Base-by-base conservation (phyloP, 2,888 invertebrate genomes). In the Lottia scabra region DNA sequence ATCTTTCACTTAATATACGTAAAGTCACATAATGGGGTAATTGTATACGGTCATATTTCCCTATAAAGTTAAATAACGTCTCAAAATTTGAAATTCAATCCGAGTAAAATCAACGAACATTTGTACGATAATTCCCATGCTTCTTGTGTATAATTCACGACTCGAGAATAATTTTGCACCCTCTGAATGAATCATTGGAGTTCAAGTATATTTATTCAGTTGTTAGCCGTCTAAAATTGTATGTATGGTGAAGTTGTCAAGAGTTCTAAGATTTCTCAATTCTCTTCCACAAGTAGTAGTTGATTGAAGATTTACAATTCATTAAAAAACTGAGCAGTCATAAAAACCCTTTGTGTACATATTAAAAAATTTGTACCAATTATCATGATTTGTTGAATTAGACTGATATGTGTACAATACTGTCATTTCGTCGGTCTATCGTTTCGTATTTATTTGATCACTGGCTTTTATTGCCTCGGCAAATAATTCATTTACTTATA, bases 161-260 rank as follows among this genome's bases (percentile, higher is more conserved):
- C 56, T 56, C 8, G 13, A 13, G 23, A 56, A 56, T 56, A 56
- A 56, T 56, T 56, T 56, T 56, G 56, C 56, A 56, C 56, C 56
- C 56, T 56, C 23, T 56, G 56, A 56, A 56, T 56, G 56, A 56
- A 23, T 56, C 56, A 56, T 56, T 19, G 19, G 56, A 13, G 56
- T 56, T 56, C 19, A 56, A 56, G 56, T 56, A 56, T 56, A 23
- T 56, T 56, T 56, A 23, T 56, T 56, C 56, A 56, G 56, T 56
- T 56, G 56, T 56, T 56, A 19, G 19, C 56, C 12, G 56, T 56
- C 56, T 23, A 38, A 23, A 56, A 56, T 19, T 23, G 23, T 23
- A 56, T 56, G 56, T 56, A 56, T 56, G 56, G 56, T 13, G 19
- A 23, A 23, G 13, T 56, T 56, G 56, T 56, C 56, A 56, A 56